These are phyloP conservation scores for Campoletis sonorensis DNA, from an alignment of 1,140 invertebrate genomes.

Conservation along the genomic window DNA sequence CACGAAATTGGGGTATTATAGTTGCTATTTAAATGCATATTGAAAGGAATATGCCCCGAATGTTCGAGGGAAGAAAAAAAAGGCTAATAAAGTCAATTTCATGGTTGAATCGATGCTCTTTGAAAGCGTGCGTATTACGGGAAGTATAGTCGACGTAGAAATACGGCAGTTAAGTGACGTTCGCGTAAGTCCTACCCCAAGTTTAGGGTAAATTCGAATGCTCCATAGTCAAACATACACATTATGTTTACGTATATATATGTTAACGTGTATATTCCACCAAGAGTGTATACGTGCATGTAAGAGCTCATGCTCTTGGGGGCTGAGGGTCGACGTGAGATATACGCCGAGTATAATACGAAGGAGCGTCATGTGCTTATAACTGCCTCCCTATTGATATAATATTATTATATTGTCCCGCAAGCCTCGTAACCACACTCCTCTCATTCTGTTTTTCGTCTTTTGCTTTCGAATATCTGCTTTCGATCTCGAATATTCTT, in stretches of 20 bases:
- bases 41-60: neutral
- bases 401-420: constrained; percentile 68
- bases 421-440: constrained; percentile 19
- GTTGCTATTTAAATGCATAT: neutral
- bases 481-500: constrained; percentile 40
- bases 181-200: constrained; percentile 35
- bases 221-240: constrained; percentile 26
- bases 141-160: constrained; percentile 49
- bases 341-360: constrained; percentile 60
- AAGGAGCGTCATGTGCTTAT: constrained; percentile 73
- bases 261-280: neutral
- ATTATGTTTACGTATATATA: constrained; percentile 47
- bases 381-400: constrained; percentile 70
- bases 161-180: constrained; percentile 38
- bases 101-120: constrained; percentile 67
- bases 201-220: constrained; percentile 23
- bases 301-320: constrained; percentile 35
- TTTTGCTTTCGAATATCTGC: constrained; percentile 28
- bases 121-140: constrained; percentile 55
- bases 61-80: constrained; percentile 48
- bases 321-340: constrained; percentile 16
- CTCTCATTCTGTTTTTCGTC: constrained; percentile 44
- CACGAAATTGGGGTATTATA: neutral
- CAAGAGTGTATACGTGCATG: neutral
- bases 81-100: constrained; percentile 74